Conservation (phyloP, 2,113 vertebrate genomes). For the Myxocyprinus asiaticus region DNA sequence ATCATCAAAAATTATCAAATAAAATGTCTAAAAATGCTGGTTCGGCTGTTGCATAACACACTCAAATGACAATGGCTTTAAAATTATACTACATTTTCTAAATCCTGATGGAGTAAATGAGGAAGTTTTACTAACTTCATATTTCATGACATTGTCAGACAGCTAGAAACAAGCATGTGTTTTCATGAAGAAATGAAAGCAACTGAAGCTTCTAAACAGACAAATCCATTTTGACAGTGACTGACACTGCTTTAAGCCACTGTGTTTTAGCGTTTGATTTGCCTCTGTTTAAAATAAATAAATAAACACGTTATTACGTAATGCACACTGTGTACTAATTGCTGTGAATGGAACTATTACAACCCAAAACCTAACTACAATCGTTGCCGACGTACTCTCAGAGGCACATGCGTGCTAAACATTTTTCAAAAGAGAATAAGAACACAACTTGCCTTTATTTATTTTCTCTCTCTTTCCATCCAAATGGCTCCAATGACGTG, state of each 20-base stretch:
- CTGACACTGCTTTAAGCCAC: too few species aligned
- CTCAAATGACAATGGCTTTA: too few species aligned
- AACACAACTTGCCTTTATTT: slow-evolving; percentile 62
- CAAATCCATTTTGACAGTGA: too few species aligned
- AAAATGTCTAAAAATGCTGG: too few species aligned
- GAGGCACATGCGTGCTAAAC: not conserved
- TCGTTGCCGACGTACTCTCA: not conserved
- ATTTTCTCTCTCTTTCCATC: slow-evolving; percentile 50
- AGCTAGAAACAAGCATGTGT: not conserved
- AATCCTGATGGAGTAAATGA: not conserved
- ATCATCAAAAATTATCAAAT: too few species aligned
- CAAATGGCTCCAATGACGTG: slow-evolving; percentile 48
- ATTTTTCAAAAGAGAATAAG: not conserved
- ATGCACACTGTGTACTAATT: slow-evolving; percentile 19
- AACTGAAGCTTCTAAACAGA: too few species aligned
- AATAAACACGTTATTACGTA: slow-evolving; percentile 22
- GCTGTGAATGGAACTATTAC: not conserved
- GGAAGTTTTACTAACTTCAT: not conserved
- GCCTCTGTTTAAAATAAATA: not conserved
- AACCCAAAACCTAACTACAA: not conserved
- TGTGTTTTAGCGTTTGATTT: not conserved
- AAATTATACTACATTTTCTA: not conserved
- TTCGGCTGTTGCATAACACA: too few species aligned
- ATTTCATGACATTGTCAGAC: not conserved
- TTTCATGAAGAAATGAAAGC: too few species aligned